These are phyloP conservation scores for Geotrupes spiniger DNA, from an alignment of 2,888 invertebrate species.

Conservation along the genomic window DNA sequence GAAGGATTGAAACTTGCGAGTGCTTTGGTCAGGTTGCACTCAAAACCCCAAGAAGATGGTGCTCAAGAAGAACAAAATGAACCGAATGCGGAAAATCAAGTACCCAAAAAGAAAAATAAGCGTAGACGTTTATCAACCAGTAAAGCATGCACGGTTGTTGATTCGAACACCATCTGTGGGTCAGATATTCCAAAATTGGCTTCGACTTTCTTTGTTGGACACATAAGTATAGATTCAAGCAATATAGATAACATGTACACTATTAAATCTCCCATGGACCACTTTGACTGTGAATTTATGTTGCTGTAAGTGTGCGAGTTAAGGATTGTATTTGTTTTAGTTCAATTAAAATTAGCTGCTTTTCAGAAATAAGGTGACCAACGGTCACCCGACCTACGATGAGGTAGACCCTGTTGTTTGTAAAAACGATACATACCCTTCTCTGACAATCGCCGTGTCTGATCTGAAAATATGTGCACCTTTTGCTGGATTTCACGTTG, in stretches of 20 bases:
- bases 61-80: background rate
- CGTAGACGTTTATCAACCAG: background rate
- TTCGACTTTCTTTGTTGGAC: conserved; percentile 9
- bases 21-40: background rate
- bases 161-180: background rate
- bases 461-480: conserved; percentile 12
- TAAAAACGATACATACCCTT: background rate
- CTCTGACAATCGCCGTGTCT: background rate
- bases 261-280: conserved; percentile 16
- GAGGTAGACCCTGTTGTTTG: background rate
- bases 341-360: background rate
- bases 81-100: background rate
- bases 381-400: background rate
- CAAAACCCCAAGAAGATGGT: background rate
- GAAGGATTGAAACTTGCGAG: conserved; percentile 14
- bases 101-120: conserved; percentile 10
- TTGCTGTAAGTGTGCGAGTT: background rate
- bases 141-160: background rate
- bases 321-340: background rate
- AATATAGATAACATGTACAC: conserved; percentile 13
- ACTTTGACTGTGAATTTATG: conserved; percentile 1
- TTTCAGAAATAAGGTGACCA: background rate
- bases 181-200: conserved; percentile 10
- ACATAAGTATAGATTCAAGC: conserved; percentile 9
- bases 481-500: conserved; percentile 16